These are phyloP conservation scores for Chelon auratus DNA, from an alignment of 2,797 vertebrate genomes.

Conservation along the genomic window DNA sequence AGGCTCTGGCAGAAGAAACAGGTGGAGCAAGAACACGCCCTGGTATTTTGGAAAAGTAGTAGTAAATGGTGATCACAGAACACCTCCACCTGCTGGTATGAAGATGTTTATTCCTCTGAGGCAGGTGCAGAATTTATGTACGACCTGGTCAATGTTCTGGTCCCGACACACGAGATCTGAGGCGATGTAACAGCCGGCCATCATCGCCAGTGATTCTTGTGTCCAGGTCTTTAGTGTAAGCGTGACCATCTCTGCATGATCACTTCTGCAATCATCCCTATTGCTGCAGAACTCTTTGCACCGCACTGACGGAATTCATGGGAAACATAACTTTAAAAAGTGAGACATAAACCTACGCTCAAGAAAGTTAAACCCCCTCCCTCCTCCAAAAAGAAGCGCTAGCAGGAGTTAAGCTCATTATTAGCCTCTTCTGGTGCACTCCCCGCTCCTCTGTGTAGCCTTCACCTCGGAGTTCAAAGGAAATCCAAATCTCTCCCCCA, in stretches of 20 bases:
- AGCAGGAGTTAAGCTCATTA: not conserved
- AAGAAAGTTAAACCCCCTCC: not conserved
- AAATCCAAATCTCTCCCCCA: slow-evolving; percentile 59
- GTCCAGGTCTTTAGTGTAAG: no score
- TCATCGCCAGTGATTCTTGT: no score
- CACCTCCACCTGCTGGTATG: no score
- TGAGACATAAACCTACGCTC: not conserved
- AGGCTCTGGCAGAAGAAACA: no score
- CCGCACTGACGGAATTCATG: not conserved
- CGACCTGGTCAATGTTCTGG: no score
- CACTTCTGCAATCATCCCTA: not conserved
- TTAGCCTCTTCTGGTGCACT: not conserved
- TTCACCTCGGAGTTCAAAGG: slow-evolving; percentile 22
- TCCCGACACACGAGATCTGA: no score
- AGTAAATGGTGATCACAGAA: no score
- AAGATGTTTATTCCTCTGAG: no score
- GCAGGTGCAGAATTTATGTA: no score
- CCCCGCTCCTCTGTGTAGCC: slow-evolving; percentile 8
- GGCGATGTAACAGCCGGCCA: no score
- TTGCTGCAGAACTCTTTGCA: not conserved
- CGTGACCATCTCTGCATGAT: not conserved
- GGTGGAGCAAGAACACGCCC: no score
- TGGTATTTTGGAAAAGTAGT: no score
- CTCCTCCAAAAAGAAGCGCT: not conserved
- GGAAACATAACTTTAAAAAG: not conserved